Percentiles rank a stretch among this genome's conserved stretches.
Conservation (phyloP, 2,888 invertebrate genomes). For the Buathra laborator region DNA sequence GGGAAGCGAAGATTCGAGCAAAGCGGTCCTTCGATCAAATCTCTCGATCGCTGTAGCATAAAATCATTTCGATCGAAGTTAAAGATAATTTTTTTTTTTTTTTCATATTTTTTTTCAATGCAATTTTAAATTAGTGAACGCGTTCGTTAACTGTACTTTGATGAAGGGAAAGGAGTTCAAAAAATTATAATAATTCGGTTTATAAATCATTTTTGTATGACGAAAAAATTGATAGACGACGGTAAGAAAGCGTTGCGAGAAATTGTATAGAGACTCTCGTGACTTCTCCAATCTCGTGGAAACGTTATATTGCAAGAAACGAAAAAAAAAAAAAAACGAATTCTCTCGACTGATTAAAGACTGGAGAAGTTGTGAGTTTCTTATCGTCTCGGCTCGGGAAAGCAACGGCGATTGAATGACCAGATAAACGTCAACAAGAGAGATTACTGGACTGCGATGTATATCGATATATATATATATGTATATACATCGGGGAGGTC, state of each 20-base stretch:
- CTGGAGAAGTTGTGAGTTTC: constrained; percentile 2
- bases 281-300: constrained; percentile 5
- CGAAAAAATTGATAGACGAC: not conserved
- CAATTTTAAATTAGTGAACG: too few relatives aligned
- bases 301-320: constrained; percentile 1
- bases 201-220: not conserved
- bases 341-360: constrained; percentile 39
- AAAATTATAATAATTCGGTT: not conserved
- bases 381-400: constrained; percentile 19
- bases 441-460: constrained; percentile 15
- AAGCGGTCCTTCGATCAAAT: constrained; percentile 52
- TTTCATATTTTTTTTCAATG: not conserved
- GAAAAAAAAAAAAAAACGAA: not conserved
- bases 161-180: not conserved
- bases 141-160: too few relatives aligned
- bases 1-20: constrained; percentile 16
- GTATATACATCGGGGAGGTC: constrained; percentile 29
- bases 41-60: constrained; percentile 10
- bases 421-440: constrained; percentile 8
- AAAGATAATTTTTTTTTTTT: not conserved
- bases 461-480: constrained; percentile 7
- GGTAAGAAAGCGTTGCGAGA: not conserved
- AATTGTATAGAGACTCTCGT: not conserved
- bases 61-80: not conserved
- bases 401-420: constrained; percentile 1